These are phyloP conservation scores for Bergia sp. DNA, from an alignment of 92 coral and sea anemone genomes.

Conservation along the genomic window DNA sequence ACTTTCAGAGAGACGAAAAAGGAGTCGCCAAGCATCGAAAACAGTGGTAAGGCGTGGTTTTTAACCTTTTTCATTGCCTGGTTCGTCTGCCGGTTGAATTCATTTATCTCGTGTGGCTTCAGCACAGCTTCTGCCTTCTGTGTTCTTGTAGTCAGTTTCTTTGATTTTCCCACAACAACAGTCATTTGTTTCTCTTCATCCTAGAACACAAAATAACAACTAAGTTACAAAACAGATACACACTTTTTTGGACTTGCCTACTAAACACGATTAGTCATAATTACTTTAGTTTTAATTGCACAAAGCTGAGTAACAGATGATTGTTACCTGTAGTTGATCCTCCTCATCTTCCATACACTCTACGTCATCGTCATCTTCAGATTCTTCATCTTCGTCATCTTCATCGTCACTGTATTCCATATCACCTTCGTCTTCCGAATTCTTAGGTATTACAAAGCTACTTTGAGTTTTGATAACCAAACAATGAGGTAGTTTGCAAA, in stretches of 20 bases:
- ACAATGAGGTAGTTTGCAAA: background rate
- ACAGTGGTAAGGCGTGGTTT: no score
- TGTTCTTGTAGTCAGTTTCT: conserved; percentile 21
- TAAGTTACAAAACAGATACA: no score
- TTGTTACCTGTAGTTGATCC: conserved; percentile 42
- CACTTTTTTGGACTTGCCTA: no score
- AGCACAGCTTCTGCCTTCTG: conserved; percentile 33
- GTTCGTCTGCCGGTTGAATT: conserved; percentile 48
- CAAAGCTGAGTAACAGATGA: no score
- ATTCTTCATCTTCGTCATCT: background rate
- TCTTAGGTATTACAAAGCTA: no score
- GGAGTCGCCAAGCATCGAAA: no score
- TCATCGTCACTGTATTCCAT: no score
- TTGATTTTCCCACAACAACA: conserved; percentile 37
- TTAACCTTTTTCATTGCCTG: conserved; percentile 82
- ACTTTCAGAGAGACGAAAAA: no score
- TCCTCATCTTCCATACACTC: conserved; percentile 61
- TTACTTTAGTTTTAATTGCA: no score
- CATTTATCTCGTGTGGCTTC: conserved; percentile 17
- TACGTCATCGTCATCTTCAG: conserved; percentile 32
- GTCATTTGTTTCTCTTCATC: conserved; percentile 45
- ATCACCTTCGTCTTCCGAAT: no score
- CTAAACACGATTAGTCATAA: no score
- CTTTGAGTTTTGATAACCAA: background rate
- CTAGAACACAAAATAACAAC: background rate